Percentiles rank a stretch among this genome's conserved stretches.
Evolutionary conservation across 2,797 vertebrate species (phyloP).

Genomic region (Coluber constrictor): DNA sequence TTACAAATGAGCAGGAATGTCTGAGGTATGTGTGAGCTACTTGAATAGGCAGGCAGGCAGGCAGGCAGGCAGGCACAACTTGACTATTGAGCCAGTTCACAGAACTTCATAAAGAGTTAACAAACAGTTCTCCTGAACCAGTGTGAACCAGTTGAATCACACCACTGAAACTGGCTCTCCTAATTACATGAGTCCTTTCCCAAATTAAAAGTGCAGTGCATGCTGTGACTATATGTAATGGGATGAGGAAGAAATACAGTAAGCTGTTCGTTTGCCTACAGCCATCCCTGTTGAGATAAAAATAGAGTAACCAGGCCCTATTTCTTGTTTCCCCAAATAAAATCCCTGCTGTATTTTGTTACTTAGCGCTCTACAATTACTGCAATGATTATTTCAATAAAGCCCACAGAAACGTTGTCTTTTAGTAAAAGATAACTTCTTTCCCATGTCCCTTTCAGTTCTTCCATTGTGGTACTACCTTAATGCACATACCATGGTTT

Average conservation of each 20-base stretch:
- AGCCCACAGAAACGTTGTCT: not conserved
- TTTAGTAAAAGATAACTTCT: not conserved
- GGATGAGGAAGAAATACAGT: not conserved
- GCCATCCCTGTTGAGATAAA: not conserved
- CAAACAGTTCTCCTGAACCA: too few species aligned
- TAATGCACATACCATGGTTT: slow-evolving; percentile 79
- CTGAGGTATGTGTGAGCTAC: too few species aligned
- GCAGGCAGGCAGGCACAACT: too few species aligned
- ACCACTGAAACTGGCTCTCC: not conserved
- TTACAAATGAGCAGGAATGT: too few species aligned
- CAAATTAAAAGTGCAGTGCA: not conserved
- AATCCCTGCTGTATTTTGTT: not conserved
- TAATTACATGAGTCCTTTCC: not conserved
- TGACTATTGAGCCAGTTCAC: too few species aligned
- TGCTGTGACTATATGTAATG: not conserved
- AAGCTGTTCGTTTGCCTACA: not conserved
- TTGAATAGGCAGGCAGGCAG: too few species aligned
- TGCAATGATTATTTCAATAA: not conserved
- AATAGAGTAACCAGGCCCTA: not conserved
- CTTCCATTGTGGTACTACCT: not conserved
- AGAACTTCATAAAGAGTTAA: too few species aligned
- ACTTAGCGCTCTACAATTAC: not conserved
- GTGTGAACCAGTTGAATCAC: too few species aligned
- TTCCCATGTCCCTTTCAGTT: not conserved
- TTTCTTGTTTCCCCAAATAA: not conserved